These are phyloP conservation scores for Ethmia dodecea DNA, from an alignment of 2,888 invertebrate genomes.

Conservation along the genomic window DNA sequence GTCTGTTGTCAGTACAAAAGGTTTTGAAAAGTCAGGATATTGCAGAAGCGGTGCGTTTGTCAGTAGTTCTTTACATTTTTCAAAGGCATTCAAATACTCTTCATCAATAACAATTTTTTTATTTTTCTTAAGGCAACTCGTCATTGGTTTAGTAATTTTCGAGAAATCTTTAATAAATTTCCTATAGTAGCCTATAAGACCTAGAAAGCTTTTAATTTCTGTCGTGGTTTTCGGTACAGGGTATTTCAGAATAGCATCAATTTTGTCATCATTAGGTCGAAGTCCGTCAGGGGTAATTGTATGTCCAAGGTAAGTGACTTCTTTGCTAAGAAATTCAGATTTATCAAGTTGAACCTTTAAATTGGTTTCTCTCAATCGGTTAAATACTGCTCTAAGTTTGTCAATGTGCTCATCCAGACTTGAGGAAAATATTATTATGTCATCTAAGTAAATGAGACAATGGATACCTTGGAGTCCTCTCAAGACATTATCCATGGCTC, in stretches of 20 bases:
- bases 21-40: constrained; percentile 22
- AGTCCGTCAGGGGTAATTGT: constrained; percentile 24
- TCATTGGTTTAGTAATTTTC: constrained; percentile 23
- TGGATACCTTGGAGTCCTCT: constrained; percentile 18
- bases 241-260: constrained; percentile 22
- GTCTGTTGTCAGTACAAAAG: constrained; percentile 20
- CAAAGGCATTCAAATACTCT: constrained; percentile 11
- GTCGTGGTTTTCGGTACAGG: constrained; percentile 22
- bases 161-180: constrained; percentile 34
- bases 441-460: constrained; percentile 31
- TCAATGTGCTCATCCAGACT: constrained; percentile 22
- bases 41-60: constrained; percentile 7
- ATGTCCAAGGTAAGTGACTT: constrained; percentile 32
- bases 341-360: constrained; percentile 6
- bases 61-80: constrained; percentile 12
- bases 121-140: constrained; percentile 15
- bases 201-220: constrained; percentile 34
- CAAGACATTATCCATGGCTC: constrained; percentile 22
- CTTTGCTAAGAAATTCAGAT: constrained; percentile 14
- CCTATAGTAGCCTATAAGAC: constrained; percentile 36
- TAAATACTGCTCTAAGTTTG: constrained; percentile 21
- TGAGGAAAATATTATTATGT: constrained; percentile 29
- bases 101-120: constrained; percentile 10
- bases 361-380: constrained; percentile 19
- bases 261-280: constrained; percentile 27